phyloP scores from a whole-genome alignment of 2,888 invertebrate species.

The Polietes domitor region DNA sequence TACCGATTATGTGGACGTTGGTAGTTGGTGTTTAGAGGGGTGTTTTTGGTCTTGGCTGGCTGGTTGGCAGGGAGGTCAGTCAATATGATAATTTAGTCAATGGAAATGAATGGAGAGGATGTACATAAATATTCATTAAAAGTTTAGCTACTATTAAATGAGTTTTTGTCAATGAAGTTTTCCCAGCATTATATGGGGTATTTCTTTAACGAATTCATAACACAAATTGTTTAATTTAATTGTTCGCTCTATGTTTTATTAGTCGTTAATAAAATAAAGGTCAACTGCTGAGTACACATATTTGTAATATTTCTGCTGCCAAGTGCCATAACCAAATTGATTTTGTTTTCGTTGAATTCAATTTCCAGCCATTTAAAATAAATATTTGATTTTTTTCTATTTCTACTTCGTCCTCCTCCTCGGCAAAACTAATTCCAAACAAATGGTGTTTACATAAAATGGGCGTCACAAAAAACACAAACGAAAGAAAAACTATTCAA shows the following conservation, averaged over 20 bases:
- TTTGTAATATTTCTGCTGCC: slow-evolving; percentile 10
- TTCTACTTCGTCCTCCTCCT: too few species aligned
- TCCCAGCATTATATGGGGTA: not conserved
- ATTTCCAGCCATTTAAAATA: not conserved
- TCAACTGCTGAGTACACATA: too few species aligned
- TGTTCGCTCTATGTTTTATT: too few species aligned
- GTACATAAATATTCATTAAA: slow-evolving; percentile 16
- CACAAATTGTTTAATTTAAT: slow-evolving; percentile 21
- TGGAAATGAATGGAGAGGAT: not conserved
- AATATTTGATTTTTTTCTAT: too few species aligned
- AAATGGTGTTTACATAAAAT: slow-evolving; percentile 11
- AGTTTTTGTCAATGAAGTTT: slow-evolving; percentile 24
- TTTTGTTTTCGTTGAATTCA: not conserved
- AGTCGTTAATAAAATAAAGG: too few species aligned
- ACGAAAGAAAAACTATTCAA: not conserved
- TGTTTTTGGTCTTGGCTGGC: not conserved
- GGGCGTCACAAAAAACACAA: slow-evolving; percentile 4
- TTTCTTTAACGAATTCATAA: slow-evolving; percentile 2
- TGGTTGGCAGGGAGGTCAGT: not conserved
- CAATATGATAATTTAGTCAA: slow-evolving; percentile 12
- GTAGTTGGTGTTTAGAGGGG: not conserved
- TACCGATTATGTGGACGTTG: slow-evolving; percentile 1
- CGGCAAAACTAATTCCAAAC: slow-evolving; percentile 4
- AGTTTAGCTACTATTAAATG: slow-evolving; percentile 17
- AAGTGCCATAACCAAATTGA: not conserved